Evolutionary conservation across 2,888 invertebrate species (phyloP).

Genomic region (Teleogryllus oceanicus): DNA sequence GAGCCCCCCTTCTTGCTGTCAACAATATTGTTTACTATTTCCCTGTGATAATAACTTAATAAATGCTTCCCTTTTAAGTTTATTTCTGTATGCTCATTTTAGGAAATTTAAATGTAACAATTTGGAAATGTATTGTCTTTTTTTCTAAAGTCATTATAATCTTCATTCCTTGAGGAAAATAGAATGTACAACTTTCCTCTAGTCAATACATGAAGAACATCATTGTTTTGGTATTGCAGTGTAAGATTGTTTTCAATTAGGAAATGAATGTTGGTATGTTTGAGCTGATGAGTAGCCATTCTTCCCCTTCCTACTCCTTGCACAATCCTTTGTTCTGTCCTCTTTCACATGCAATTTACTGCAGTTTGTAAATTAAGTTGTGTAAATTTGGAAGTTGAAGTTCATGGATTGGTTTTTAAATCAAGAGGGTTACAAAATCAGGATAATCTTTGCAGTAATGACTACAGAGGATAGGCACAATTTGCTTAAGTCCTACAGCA

Average conservation of each 20-base stretch:
- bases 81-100: conserved; percentile 24
- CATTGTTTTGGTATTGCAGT: conserved; percentile 27
- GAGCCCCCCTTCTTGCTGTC: conserved; percentile 27
- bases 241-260: conserved; percentile 22
- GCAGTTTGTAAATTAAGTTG: no score
- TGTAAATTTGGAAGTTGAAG: no score
- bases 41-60: conserved; percentile 38
- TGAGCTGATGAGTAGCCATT: conserved; percentile 20
- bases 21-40: conserved; percentile 30
- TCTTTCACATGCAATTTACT: no score
- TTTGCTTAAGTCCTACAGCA: no score
- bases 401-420: no score
- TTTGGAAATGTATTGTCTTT: conserved; percentile 27
- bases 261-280: conserved; percentile 22
- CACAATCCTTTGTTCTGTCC: background rate
- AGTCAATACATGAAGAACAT: conserved; percentile 30
- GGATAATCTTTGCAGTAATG: no score
- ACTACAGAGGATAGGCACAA: no score
- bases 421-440: no score
- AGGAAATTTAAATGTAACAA: conserved; percentile 25
- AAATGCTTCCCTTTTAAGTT: conserved; percentile 35
- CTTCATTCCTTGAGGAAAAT: conserved; percentile 29
- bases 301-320: conserved; percentile 18
- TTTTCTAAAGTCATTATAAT: conserved; percentile 2
- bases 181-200: conserved; percentile 31